Conservation (phyloP, 2,113 vertebrate species). For the Clarias gariepinus region DNA sequence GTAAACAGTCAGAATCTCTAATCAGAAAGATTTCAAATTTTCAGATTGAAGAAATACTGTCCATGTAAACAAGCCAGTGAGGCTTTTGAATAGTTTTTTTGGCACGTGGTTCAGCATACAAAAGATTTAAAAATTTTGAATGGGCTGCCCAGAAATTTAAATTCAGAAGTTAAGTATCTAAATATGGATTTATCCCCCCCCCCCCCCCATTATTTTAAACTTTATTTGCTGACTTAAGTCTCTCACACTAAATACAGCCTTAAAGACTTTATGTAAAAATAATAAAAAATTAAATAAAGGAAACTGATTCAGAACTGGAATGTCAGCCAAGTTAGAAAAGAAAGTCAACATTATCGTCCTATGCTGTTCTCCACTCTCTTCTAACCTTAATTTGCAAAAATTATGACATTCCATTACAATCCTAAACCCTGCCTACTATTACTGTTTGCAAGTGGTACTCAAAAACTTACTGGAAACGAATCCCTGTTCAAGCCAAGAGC, state of each 20-base stretch:
- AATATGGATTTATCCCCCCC: neutral
- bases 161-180: neutral
- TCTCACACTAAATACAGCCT: neutral
- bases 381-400: constrained; percentile 54
- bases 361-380: constrained; percentile 42
- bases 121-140: neutral
- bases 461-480: constrained; percentile 59
- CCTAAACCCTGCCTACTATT: constrained; percentile 54
- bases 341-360: constrained; percentile 42
- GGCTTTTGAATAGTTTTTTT: neutral
- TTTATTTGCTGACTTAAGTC: constrained; percentile 7
- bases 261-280: neutral
- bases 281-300: neutral
- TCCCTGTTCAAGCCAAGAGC: constrained; percentile 51
- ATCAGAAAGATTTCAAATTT: too few species aligned
- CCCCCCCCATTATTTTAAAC: neutral
- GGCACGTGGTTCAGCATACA: neutral
- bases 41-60: too few species aligned
- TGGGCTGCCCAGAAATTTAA: neutral
- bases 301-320: constrained; percentile 34
- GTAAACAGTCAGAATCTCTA: too few species aligned
- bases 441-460: constrained; percentile 50
- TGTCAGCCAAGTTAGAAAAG: constrained; percentile 44
- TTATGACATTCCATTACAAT: constrained; percentile 56
- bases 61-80: neutral